A percentile compares a stretch with the other conserved stretches of the same genome.
Evolutionary conservation across 2,888 invertebrate species (phyloP).

Genomic region (Pseudococcus viburni): DNA sequence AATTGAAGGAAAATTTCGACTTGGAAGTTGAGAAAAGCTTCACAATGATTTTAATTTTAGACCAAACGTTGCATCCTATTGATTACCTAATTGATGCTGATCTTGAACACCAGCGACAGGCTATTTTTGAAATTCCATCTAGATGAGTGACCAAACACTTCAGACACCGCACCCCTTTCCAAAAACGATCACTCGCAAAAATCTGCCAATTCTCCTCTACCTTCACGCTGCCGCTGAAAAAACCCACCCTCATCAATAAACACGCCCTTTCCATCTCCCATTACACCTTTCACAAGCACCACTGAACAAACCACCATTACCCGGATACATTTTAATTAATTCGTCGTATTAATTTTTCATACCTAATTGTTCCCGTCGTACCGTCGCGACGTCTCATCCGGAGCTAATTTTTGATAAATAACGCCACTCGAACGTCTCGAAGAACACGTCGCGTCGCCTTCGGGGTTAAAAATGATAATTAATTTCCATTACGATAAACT

Average conservation of each 20-base stretch:
- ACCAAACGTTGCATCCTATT: too few species aligned
- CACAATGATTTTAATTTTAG: too few species aligned
- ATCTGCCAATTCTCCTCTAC: neutral
- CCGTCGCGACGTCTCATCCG: neutral
- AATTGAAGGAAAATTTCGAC: too few species aligned
- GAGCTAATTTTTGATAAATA: conserved; percentile 34
- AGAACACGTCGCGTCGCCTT: neutral
- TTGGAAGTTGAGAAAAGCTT: too few species aligned
- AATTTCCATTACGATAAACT: conserved; percentile 32
- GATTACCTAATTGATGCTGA: too few species aligned
- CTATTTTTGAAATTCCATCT: too few species aligned
- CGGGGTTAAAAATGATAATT: conserved; percentile 3
- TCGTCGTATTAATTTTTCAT: conserved; percentile 3
- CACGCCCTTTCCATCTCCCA: neutral
- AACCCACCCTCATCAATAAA: neutral
- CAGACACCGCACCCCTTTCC: too few species aligned
- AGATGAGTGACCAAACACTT: too few species aligned
- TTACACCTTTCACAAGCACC: neutral
- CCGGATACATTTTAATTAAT: conserved; percentile 16
- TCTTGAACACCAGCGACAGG: too few species aligned
- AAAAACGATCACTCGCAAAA: neutral
- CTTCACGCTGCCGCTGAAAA: neutral
- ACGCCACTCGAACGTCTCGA: neutral
- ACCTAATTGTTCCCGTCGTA: neutral
- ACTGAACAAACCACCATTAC: neutral